Evolutionary conservation across 2,888 invertebrate species (phyloP).

Genomic region (Clepsis dumicolana): DNA sequence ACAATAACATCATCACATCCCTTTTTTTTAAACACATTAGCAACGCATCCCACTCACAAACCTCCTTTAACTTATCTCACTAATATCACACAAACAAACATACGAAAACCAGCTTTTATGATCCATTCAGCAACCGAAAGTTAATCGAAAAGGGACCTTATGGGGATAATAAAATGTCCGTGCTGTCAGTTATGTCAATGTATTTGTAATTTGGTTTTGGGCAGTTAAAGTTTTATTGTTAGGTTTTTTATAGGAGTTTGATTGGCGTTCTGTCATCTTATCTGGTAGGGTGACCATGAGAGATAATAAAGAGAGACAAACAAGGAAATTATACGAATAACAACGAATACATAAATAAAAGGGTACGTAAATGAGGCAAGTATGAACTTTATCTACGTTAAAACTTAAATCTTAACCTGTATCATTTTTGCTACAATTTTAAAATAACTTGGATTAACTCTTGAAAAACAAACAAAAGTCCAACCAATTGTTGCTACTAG

Average conservation of each 20-base stretch:
- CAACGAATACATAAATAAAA: too few relatives aligned
- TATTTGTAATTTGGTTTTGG: constrained; percentile 14
- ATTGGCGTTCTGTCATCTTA: constrained; percentile 51
- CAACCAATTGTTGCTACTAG: too few relatives aligned
- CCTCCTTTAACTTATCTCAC: neutral
- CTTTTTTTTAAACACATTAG: constrained; percentile 3
- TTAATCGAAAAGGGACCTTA: constrained; percentile 13
- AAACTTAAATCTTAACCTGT: too few relatives aligned
- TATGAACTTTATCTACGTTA: too few relatives aligned
- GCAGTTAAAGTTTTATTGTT: constrained; percentile 49
- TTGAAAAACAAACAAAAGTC: too few relatives aligned
- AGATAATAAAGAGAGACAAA: neutral
- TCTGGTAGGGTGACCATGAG: constrained; percentile 45
- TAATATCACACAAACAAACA: constrained; percentile 12
- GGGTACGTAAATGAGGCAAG: too few relatives aligned
- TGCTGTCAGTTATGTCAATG: constrained; percentile 1
- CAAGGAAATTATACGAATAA: neutral
- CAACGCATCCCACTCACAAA: neutral
- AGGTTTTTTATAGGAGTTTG: constrained; percentile 48
- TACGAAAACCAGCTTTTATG: neutral
- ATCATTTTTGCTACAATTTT: too few relatives aligned
- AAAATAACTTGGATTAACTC: too few relatives aligned
- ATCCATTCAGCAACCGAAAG: constrained; percentile 4
- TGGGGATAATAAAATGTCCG: neutral
- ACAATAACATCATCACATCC: neutral